These are phyloP conservation scores for Psittacus erithacus DNA, from an alignment of 2,113 vertebrate species.

Conservation along the genomic window DNA sequence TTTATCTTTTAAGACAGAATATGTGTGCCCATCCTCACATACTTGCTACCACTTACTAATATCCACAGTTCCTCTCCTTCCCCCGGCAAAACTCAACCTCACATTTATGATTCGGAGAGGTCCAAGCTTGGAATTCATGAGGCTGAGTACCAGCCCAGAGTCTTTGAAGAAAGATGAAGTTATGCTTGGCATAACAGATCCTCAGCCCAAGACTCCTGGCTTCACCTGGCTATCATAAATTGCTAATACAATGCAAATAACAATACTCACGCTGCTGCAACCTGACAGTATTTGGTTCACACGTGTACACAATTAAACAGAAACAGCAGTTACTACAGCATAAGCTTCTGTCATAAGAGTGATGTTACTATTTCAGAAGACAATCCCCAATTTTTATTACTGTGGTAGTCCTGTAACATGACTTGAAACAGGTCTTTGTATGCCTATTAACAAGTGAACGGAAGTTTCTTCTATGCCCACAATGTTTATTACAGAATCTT, in stretches of 20 bases:
- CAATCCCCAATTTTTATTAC: neutral
- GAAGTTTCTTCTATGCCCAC: neutral
- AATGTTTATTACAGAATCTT: neutral
- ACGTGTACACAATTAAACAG: neutral
- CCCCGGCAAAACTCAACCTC: neutral
- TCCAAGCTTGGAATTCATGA: neutral
- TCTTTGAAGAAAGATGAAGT: neutral
- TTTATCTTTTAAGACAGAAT: neutral
- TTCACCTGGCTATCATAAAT: neutral
- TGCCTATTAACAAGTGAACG: neutral
- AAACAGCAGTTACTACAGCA: neutral
- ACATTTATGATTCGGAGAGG: neutral
- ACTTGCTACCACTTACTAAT: neutral
- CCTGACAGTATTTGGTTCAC: neutral
- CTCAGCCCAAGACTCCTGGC: neutral
- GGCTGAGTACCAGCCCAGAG: neutral
- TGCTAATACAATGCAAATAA: neutral
- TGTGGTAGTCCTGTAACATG: neutral
- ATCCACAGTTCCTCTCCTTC: neutral
- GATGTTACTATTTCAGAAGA: neutral
- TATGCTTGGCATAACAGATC: neutral
- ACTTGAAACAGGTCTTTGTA: neutral
- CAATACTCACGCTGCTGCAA: neutral
- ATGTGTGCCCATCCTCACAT: neutral
- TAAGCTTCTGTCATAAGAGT: neutral